Evolutionary conservation across 1,140 invertebrate genomes (phyloP), one percentile per base, ranked within the genome.

Genomic region (Drosophila murphyi): DNA sequence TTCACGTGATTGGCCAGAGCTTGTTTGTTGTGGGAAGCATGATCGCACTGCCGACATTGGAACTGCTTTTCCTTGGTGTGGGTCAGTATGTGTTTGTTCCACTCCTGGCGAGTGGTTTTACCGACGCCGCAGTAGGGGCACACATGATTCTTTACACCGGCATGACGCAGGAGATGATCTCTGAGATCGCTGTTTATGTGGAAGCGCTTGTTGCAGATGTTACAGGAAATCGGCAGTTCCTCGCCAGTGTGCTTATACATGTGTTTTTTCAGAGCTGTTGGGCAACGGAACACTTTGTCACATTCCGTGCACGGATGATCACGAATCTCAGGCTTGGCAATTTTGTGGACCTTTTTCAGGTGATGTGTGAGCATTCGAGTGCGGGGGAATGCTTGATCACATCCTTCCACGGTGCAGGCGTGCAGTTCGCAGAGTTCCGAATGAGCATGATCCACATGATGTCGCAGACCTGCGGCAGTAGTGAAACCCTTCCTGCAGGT

Each of bases 231-330:
- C 2, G 94, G 94, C 59, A 94, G 92, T 78, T 94, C 93, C 34
- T 94, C 93, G 6, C 94, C 94, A 52, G 82, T 88, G 56, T 94
- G 94, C 5, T 94, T 94, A 48, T 94, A 94, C 64, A 94, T 94
- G 65, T 94, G 94, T 57, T 94, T 92, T 55, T 92, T 92, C 4
- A 92, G 75, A 1, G 90, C 90, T 39, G 82, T 92, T 2, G 83
- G 81, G 50, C 90, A 92, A 43, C 88, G 87, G 56, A 92, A 92
- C 0, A 92, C 87, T 51, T 90, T 92, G 29, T 90, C 85, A 54
- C 90, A 92, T 34, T 91, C 87, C 2, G 74, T 72, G 56, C 90
- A 92, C 0, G 87, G 81, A 68, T 73, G 56, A 10, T 32, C 7
- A 2, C 29, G 20, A 45, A 82, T 77, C 43, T 82, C 82, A 20